Conservation (phyloP, 2,113 vertebrate species). For the Seriola aureovittata region DNA sequence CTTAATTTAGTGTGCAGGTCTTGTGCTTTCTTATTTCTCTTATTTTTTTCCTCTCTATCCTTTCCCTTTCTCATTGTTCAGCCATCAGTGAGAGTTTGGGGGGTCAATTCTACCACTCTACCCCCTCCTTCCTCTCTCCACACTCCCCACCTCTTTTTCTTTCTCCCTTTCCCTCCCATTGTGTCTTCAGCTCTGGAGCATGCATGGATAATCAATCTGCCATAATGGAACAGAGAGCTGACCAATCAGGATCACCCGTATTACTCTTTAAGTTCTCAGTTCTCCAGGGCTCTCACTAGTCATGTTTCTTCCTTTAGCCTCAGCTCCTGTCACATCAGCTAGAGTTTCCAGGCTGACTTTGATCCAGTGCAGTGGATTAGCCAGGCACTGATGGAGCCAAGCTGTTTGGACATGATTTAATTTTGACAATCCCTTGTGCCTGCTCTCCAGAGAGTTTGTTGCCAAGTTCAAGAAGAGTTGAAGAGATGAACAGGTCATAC, state of each 20-base stretch:
- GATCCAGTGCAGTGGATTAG: slow-evolving; percentile 63
- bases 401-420: slow-evolving; percentile 57
- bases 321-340: slow-evolving; percentile 36
- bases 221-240: slow-evolving; percentile 46
- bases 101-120: slow-evolving; percentile 50
- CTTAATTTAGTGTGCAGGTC: background rate
- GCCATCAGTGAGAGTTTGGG: slow-evolving; percentile 61
- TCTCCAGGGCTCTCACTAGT: slow-evolving; percentile 16
- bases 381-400: slow-evolving; percentile 46
- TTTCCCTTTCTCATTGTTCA: slow-evolving; percentile 70
- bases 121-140: slow-evolving; percentile 1
- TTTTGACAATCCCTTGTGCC: slow-evolving; percentile 46
- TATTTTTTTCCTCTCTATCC: background rate
- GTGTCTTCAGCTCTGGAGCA: slow-evolving; percentile 67
- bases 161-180: slow-evolving; percentile 62
- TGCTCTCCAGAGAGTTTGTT: slow-evolving; percentile 34
- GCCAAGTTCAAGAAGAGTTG: slow-evolving; percentile 58
- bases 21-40: slow-evolving; percentile 7
- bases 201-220: slow-evolving; percentile 72
- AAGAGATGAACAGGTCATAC: slow-evolving; percentile 48
- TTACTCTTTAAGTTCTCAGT: slow-evolving; percentile 36
- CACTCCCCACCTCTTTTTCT: slow-evolving; percentile 34
- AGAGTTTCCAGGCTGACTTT: slow-evolving; percentile 48
- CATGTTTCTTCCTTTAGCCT: slow-evolving; percentile 29
- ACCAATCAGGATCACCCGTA: slow-evolving; percentile 50